phyloP scores from a whole-genome alignment of 2,888 invertebrate species.

The Margaritifera margaritifera region DNA sequence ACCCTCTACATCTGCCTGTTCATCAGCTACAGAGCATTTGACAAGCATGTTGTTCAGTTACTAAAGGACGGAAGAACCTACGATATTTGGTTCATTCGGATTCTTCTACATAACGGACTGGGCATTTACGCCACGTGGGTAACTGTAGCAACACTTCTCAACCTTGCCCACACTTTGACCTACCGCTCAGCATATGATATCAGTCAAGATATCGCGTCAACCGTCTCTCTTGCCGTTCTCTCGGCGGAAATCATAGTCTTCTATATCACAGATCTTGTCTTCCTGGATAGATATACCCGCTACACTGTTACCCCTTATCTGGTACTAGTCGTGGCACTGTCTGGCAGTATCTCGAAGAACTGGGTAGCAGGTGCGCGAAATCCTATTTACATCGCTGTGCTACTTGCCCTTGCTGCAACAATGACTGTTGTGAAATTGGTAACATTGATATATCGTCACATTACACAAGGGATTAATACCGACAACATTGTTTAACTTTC shows the following conservation, averaged over 20 bases:
- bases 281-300: conserved; percentile 54
- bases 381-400: conserved; percentile 35
- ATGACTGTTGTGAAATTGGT: conserved; percentile 21
- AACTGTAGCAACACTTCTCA: conserved; percentile 56
- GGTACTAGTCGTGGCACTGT: conserved; percentile 50
- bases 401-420: conserved; percentile 19
- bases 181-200: conserved; percentile 25
- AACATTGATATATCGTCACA: conserved; percentile 19
- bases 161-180: conserved; percentile 52
- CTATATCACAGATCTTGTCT: conserved; percentile 51
- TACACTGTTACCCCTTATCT: conserved; percentile 57
- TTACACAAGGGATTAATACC: conserved; percentile 3
- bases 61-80: conserved; percentile 23
- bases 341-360: conserved; percentile 49
- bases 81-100: conserved; percentile 55
- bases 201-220: conserved; percentile 32
- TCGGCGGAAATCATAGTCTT: conserved; percentile 46
- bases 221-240: conserved; percentile 50
- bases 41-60: conserved; percentile 35
- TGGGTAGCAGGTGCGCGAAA: conserved; percentile 30
- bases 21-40: conserved; percentile 40
- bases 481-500: too few species aligned
- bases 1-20: conserved; percentile 48
- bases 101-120: conserved; percentile 60
- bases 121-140: conserved; percentile 59